A percentile compares a stretch with the other conserved stretches of the same genome.
These are phyloP conservation scores for Carpatolechia fugitivella DNA, from an alignment of 2,888 invertebrate genomes.

Conservation along the genomic window DNA sequence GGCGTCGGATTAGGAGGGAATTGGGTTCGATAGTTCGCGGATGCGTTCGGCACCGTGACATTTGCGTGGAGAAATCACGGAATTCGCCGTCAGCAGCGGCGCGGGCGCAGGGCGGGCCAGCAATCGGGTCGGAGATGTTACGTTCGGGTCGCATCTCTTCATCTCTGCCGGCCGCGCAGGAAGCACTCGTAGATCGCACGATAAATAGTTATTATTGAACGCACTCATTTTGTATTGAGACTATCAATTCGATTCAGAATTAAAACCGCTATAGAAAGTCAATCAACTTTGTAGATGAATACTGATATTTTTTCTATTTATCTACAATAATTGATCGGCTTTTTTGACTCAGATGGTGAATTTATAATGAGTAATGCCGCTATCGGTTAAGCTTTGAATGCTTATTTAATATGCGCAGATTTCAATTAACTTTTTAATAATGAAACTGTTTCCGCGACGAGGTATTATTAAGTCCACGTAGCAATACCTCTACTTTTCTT, in stretches of 20 bases:
- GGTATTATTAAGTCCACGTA: too few relatives aligned
- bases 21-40: constrained; percentile 54
- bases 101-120: constrained; percentile 48
- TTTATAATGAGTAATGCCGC: too few relatives aligned
- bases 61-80: constrained; percentile 62
- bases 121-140: too few relatives aligned
- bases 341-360: neutral
- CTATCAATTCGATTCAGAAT: constrained; percentile 59
- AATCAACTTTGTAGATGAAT: constrained; percentile 54
- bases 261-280: constrained; percentile 69
- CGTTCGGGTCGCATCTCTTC: constrained; percentile 55
- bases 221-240: constrained; percentile 41
- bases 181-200: constrained; percentile 52
- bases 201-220: constrained; percentile 63
- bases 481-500: too few relatives aligned
- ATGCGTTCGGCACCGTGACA: constrained; percentile 62
- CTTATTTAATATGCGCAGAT: neutral
- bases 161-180: constrained; percentile 38
- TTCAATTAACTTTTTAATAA: constrained; percentile 1
- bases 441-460: neutral
- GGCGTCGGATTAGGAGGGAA: constrained; percentile 68
- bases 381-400: neutral
- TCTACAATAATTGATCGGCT: constrained; percentile 10
- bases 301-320: constrained; percentile 34
- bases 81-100: constrained; percentile 58